These are phyloP conservation scores for Numenius phaeopus DNA, from an alignment of 2,797 vertebrate species.

Conservation along the genomic window DNA sequence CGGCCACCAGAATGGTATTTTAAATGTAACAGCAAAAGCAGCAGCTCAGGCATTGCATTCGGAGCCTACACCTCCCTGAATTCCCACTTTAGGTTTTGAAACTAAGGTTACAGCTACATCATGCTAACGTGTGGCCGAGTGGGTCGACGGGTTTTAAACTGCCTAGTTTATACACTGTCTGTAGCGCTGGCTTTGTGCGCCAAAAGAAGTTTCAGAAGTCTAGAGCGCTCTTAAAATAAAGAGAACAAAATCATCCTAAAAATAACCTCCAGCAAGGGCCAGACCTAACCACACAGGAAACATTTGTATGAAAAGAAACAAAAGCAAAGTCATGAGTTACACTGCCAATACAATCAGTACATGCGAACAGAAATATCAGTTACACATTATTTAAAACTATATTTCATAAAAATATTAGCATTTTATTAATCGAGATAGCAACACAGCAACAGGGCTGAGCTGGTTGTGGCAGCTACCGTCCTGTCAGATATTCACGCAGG, in stretches of 20 bases:
- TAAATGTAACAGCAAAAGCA: not conserved
- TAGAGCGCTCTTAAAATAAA: not conserved
- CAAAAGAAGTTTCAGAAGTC: slow-evolving; percentile 12
- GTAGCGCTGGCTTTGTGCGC: not conserved
- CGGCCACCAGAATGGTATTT: not conserved
- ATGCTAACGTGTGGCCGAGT: not conserved
- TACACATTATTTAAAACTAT: not conserved
- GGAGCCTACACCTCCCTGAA: not conserved
- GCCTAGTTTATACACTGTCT: not conserved
- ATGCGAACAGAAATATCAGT: not conserved
- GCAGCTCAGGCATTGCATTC: not conserved
- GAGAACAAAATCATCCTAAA: not conserved
- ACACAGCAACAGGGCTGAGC: not conserved
- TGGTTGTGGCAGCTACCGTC: not conserved
- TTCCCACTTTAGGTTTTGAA: slow-evolving; percentile 12
- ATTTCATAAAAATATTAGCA: not conserved
- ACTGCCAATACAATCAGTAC: not conserved
- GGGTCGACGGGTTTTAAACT: slow-evolving; percentile 29
- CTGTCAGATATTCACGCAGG: rapidly evolving
- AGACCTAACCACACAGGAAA: not conserved
- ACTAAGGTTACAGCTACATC: not conserved
- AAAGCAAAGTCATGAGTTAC: not conserved
- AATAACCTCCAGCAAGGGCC: not conserved
- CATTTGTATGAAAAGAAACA: not conserved
- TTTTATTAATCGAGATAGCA: not conserved